Conservation (phyloP, 2,888 invertebrate genomes). For the Herminia tarsipennalis region DNA sequence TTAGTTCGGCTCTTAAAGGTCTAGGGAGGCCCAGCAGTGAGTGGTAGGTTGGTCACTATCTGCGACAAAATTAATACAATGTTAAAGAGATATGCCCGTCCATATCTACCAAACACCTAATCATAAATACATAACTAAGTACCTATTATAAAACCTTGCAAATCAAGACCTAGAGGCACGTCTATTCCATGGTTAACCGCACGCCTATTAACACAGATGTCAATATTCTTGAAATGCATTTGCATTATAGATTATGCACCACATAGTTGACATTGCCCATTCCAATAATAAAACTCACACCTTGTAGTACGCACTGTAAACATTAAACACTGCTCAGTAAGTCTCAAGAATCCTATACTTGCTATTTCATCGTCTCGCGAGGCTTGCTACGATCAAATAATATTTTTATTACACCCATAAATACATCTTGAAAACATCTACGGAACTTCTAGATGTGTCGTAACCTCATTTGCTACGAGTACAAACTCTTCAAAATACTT, state of each 20-base stretch:
- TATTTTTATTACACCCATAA: constrained; percentile 29
- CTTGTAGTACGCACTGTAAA: not conserved
- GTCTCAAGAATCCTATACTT: constrained; percentile 13
- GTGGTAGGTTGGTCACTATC: too few species aligned
- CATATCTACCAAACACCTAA: too few species aligned
- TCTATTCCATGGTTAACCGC: not conserved
- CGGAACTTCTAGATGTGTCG: not conserved
- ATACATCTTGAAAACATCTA: constrained; percentile 22
- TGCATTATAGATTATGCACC: not conserved
- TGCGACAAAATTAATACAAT: too few species aligned
- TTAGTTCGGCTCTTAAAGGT: too few species aligned
- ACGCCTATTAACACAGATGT: not conserved
- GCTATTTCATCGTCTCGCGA: constrained; percentile 15
- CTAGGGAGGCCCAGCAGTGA: too few species aligned
- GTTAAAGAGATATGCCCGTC: too few species aligned
- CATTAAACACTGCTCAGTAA: not conserved
- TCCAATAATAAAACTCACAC: not conserved
- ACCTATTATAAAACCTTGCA: too few species aligned
- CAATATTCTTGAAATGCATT: constrained; percentile 5
- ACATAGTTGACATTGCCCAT: not conserved
- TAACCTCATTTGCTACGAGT: constrained; percentile 8
- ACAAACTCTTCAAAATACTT: constrained; percentile 1
- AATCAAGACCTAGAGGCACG: not conserved
- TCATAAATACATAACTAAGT: too few species aligned
- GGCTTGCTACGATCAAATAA: constrained; percentile 20